phyloP scores from a whole-genome alignment of 2,113 vertebrate species.

The Pluvianellus socialis region DNA sequence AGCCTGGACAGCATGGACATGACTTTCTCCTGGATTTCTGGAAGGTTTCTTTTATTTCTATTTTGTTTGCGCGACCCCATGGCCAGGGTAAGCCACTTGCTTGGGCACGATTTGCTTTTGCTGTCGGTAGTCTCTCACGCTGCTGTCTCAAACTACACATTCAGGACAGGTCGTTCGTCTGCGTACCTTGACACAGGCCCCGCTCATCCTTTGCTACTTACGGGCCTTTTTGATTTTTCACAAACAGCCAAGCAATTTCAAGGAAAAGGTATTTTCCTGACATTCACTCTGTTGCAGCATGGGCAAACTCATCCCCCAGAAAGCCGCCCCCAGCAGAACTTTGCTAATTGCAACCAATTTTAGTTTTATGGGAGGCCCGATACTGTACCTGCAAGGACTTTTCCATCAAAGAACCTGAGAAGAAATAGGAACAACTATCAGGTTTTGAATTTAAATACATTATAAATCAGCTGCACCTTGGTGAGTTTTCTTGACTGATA shows the following conservation, averaged over 20 bases:
- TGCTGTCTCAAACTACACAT: neutral
- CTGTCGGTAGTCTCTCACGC: accelerated
- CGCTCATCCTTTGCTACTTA: neutral
- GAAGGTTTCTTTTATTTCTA: neutral
- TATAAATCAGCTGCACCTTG: neutral
- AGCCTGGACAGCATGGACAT: neutral
- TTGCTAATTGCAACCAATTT: neutral
- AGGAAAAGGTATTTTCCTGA: neutral
- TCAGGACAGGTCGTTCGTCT: neutral
- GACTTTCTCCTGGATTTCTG: neutral
- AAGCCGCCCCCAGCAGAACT: neutral
- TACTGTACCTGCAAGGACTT: neutral
- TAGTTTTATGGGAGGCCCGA: neutral
- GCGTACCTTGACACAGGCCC: accelerated
- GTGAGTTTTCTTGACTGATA: neutral
- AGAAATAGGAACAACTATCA: neutral
- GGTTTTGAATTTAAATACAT: neutral
- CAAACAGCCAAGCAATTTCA: neutral
- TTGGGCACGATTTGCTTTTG: neutral
- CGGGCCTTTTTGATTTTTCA: neutral
- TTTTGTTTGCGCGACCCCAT: neutral
- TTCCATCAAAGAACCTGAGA: neutral
- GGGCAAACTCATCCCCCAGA: neutral
- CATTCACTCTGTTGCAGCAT: neutral
- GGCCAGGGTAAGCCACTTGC: neutral